phyloP scores from a whole-genome alignment of 2,797 vertebrate species.

The Cheracebus regulus region DNA sequence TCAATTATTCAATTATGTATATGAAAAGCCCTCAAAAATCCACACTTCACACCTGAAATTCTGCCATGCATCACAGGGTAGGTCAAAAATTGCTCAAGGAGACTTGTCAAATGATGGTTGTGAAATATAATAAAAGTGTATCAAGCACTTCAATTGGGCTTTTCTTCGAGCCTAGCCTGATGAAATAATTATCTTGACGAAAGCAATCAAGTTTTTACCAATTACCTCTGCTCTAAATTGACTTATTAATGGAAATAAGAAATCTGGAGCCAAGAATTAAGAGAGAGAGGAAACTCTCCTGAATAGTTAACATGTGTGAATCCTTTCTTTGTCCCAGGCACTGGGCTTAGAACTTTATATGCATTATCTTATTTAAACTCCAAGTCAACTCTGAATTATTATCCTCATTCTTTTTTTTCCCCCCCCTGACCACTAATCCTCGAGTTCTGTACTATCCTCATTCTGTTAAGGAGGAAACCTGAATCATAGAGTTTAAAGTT shows the following conservation, averaged over 20 bases:
- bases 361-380: constrained; percentile 8
- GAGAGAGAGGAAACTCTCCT: not conserved
- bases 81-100: constrained; percentile 43
- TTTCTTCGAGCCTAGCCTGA: not conserved
- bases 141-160: not conserved
- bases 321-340: not conserved
- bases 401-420: not conserved
- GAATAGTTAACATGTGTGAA: not conserved
- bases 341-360: constrained; percentile 3
- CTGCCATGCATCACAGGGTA: not conserved
- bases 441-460: not conserved
- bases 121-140: not conserved
- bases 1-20: not conserved
- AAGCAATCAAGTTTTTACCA: not conserved
- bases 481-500: not conserved
- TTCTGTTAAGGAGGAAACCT: not conserved
- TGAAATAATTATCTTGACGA: constrained; percentile 46
- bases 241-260: not conserved
- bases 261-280: not conserved
- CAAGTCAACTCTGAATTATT: not conserved
- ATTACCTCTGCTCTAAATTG: not conserved
- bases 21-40: constrained; percentile 1
- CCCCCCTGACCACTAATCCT: not conserved
- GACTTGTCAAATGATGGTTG: constrained; percentile 6
- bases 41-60: constrained; percentile 31